A percentile compares a stretch with the other conserved stretches of the same genome.
Evolutionary conservation across 2,797 vertebrate species (phyloP).

Genomic region (Pangasius krempfi): DNA sequence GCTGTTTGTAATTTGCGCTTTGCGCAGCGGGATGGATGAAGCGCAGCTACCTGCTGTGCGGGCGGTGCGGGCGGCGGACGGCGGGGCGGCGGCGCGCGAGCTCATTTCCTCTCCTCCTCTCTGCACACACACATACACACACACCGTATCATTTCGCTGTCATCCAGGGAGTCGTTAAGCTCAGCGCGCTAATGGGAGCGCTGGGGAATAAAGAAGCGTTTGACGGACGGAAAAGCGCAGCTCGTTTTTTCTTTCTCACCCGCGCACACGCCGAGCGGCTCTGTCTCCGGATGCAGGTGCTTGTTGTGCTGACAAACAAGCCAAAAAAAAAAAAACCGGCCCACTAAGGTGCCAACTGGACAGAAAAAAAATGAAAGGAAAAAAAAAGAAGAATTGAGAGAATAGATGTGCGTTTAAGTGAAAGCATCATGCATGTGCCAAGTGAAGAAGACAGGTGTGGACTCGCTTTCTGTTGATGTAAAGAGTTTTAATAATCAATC

Average conservation of each 20-base stretch:
- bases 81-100: constrained; percentile 80
- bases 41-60: constrained; percentile 84
- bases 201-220: constrained; percentile 80
- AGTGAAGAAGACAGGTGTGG: constrained; percentile 66
- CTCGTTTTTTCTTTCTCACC: constrained; percentile 71
- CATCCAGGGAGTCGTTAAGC: constrained; percentile 85
- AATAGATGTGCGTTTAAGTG: constrained; percentile 79
- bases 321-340: constrained; percentile 59
- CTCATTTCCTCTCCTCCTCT: constrained; percentile 82
- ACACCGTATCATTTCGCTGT: constrained; percentile 91
- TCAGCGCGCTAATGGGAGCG: constrained; percentile 71
- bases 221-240: constrained; percentile 75
- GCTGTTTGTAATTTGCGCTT: constrained; percentile 83
- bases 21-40: constrained; percentile 63
- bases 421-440: constrained; percentile 79
- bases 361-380: constrained; percentile 73
- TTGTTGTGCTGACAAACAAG: constrained; percentile 79
- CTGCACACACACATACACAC: constrained; percentile 72
- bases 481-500: neutral
- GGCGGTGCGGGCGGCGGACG: constrained; percentile 66
- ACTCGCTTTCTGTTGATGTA: neutral
- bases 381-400: constrained; percentile 70
- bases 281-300: constrained; percentile 87
- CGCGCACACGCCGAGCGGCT: constrained; percentile 81
- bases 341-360: constrained; percentile 85